These are phyloP conservation scores for Oreochromis spilurus DNA, from an alignment of 2,113 vertebrate species.

Conservation along the genomic window DNA sequence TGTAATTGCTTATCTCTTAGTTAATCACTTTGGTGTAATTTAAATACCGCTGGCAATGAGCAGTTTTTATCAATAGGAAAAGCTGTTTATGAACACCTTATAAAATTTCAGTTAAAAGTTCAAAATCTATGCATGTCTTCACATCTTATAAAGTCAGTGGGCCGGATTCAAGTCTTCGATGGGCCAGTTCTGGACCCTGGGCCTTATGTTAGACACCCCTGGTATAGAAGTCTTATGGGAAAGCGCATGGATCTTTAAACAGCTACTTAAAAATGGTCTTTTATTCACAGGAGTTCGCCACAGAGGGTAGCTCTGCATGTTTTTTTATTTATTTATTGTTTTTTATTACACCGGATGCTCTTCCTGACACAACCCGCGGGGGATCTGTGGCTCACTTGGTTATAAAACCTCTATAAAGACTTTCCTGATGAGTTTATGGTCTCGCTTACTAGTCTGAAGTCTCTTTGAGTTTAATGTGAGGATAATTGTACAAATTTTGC, in stretches of 20 bases:
- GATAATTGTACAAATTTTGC: background rate
- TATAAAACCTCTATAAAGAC: background rate
- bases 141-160: background rate
- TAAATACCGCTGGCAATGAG: accelerated
- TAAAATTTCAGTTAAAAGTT: background rate
- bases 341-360: background rate
- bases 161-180: background rate
- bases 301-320: background rate
- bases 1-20: accelerated
- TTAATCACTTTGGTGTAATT: background rate
- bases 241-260: background rate
- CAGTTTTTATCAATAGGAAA: background rate
- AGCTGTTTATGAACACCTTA: background rate
- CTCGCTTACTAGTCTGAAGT: background rate
- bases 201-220: background rate
- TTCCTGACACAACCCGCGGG: background rate
- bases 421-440: background rate
- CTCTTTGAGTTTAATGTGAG: background rate
- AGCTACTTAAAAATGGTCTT: background rate
- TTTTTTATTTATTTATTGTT: background rate
- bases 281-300: background rate
- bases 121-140: background rate
- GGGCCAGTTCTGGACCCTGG: background rate
- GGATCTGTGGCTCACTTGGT: background rate
- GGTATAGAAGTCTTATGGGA: background rate